A percentile compares a stretch with the other conserved stretches of the same genome.
Conservation (phyloP, 92 coral and sea anemone genomes). For the Virgularia gustaviana region DNA sequence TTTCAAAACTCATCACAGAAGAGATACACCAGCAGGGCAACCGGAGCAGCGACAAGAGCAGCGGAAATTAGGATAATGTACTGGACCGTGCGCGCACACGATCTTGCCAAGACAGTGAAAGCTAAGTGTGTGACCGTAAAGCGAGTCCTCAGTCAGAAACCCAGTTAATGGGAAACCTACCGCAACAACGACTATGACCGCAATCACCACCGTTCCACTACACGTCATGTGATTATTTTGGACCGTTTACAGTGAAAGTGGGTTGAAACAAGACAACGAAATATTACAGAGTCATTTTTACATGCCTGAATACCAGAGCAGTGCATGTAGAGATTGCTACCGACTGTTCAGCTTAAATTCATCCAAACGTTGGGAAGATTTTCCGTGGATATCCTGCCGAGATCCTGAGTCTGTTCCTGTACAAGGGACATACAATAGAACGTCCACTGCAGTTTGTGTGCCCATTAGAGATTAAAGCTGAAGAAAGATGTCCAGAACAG, state of each 20-base stretch:
- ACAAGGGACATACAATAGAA: no score
- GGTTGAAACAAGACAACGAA: no score
- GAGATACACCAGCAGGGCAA: no score
- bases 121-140: slow-evolving; percentile 10
- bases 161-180: slow-evolving; percentile 28
- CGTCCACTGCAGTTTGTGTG: no score
- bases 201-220: slow-evolving; percentile 35
- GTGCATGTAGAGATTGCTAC: slow-evolving; percentile 6
- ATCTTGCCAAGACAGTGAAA: slow-evolving; percentile 21
- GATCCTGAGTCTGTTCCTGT: no score
- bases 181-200: slow-evolving; percentile 21
- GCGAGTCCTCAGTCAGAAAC: slow-evolving; percentile 13
- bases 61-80: slow-evolving; percentile 14
- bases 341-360: no score
- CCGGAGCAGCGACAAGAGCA: slow-evolving; percentile 28
- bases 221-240: slow-evolving; percentile 20
- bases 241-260: slow-evolving; percentile 12
- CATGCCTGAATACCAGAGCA: no score
- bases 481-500: no score
- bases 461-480: no score
- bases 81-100: slow-evolving; percentile 15
- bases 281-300: no score
- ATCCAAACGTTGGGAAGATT: no score
- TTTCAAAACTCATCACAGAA: slow-evolving; percentile 27
- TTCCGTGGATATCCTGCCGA: no score